These are phyloP conservation scores for Drosophila kikkawai DNA, from an alignment of 1,140 invertebrate genomes.

Conservation along the genomic window DNA sequence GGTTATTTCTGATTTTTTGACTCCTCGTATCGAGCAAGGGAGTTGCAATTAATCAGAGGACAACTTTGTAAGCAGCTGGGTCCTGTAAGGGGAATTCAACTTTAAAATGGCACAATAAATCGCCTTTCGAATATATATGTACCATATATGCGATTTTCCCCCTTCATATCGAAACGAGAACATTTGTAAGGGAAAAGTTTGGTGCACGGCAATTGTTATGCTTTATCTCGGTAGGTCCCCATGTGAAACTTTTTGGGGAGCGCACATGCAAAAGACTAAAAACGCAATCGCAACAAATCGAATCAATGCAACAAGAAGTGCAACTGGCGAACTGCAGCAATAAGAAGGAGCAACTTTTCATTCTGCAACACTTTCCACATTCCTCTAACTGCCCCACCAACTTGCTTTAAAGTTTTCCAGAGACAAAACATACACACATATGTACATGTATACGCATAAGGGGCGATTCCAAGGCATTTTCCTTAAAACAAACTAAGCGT, in stretches of 20 bases:
- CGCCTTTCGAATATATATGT: conserved; percentile 13
- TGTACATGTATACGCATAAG: conserved; percentile 5
- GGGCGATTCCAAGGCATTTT: conserved; percentile 4
- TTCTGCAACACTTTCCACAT: conserved; percentile 70
- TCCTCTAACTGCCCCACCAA: conserved; percentile 15
- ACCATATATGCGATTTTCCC: neutral
- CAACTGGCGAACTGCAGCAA: conserved; percentile 28
- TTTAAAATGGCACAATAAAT: conserved; percentile 75
- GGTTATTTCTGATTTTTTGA: conserved; percentile 31
- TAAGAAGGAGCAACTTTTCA: conserved; percentile 71
- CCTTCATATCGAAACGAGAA: conserved; percentile 40
- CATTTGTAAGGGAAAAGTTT: conserved; percentile 66
- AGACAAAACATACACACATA: conserved; percentile 36
- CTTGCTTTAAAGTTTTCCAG: conserved; percentile 60
- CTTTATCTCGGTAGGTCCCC: conserved; percentile 60
- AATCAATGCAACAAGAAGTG: conserved; percentile 75
- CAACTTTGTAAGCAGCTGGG: conserved; percentile 56
- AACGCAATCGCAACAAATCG: conserved; percentile 82
- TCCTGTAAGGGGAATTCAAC: conserved; percentile 40
- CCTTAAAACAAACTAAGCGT: conserved; percentile 70
- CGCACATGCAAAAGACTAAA: conserved; percentile 81
- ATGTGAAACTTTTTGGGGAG: conserved; percentile 55
- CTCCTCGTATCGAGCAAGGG: neutral
- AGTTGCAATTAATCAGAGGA: conserved; percentile 58
- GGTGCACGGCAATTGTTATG: conserved; percentile 69